phyloP scores from a whole-genome alignment of 2,797 vertebrate species.

The Clarias laeviceps region DNA sequence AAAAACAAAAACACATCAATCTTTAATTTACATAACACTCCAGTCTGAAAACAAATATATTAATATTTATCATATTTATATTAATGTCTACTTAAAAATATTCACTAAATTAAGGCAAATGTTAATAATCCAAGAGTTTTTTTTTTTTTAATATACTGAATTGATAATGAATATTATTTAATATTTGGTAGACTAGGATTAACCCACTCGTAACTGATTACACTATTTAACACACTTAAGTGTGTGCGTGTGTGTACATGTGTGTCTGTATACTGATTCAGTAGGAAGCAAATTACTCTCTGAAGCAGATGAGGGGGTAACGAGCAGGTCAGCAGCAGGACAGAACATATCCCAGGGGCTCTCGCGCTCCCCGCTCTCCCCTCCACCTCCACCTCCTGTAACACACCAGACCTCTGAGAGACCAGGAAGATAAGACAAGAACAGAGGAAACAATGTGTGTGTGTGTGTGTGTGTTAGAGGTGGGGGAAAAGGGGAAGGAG shows the following conservation, averaged over 20 bases:
- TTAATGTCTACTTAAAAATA: not conserved
- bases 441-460: not conserved
- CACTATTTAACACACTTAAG: not conserved
- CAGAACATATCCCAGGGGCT: slow-evolving; percentile 52
- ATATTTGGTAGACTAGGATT: not conserved
- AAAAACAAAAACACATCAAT: not conserved
- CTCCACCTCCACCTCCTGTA: slow-evolving; percentile 12
- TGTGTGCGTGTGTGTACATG: not conserved
- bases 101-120: not conserved
- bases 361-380: slow-evolving; percentile 3
- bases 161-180: not conserved
- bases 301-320: slow-evolving; percentile 29
- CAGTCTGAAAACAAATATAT: not conserved
- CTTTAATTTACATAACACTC: not conserved
- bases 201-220: not conserved
- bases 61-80: not conserved
- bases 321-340: slow-evolving; percentile 44
- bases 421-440: not conserved
- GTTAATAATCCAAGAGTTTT: not conserved
- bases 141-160: too few relatives aligned
- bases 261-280: not conserved
- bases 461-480: not conserved
- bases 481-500: not conserved
- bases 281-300: slow-evolving; percentile 39
- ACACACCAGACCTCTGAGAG: slow-evolving; percentile 46